A percentile compares a stretch with the other conserved stretches of the same genome.
Evolutionary conservation across 2,113 vertebrate genomes (phyloP).

Genomic region (Apteryx mantelli): DNA sequence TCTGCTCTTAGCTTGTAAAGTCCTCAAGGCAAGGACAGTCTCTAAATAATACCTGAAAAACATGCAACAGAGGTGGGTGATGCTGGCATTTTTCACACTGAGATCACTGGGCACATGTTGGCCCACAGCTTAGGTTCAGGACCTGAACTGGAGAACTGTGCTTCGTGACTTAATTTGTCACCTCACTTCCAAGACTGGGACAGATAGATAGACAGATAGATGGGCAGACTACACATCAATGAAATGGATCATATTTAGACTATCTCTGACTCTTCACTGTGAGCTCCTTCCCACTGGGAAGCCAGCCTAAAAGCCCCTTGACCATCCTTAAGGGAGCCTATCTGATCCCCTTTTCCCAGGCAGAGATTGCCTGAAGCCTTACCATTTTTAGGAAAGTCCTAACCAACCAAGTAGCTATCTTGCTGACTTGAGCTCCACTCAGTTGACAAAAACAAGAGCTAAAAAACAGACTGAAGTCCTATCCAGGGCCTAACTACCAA

Average conservation of each 20-base stretch:
- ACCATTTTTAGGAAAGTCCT: not conserved
- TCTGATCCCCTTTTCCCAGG: not conserved
- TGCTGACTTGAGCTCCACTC: not conserved
- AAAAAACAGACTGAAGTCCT: not conserved
- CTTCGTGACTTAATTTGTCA: not conserved
- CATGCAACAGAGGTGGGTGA: not conserved
- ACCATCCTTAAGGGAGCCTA: not conserved
- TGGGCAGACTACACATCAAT: not conserved
- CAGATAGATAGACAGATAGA: not conserved
- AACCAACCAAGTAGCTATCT: not conserved
- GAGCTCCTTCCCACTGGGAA: not conserved
- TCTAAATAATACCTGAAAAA: not conserved
- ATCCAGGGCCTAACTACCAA: not conserved
- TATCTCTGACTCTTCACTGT: not conserved
- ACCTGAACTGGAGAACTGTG: not conserved
- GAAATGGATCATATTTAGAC: not conserved
- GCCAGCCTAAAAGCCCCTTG: not conserved
- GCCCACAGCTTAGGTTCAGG: not conserved
- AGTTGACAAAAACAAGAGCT: not conserved
- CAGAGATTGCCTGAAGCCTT: not conserved
- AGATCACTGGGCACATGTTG: not conserved
- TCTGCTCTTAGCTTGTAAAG: not conserved
- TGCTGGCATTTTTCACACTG: not conserved
- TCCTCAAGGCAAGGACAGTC: not conserved
- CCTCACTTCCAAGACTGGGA: not conserved